Percentiles rank a stretch among this genome's conserved stretches.
These are phyloP conservation scores for Fistularia tabacaria DNA, from an alignment of 2,797 vertebrate genomes.

Conservation along the genomic window DNA sequence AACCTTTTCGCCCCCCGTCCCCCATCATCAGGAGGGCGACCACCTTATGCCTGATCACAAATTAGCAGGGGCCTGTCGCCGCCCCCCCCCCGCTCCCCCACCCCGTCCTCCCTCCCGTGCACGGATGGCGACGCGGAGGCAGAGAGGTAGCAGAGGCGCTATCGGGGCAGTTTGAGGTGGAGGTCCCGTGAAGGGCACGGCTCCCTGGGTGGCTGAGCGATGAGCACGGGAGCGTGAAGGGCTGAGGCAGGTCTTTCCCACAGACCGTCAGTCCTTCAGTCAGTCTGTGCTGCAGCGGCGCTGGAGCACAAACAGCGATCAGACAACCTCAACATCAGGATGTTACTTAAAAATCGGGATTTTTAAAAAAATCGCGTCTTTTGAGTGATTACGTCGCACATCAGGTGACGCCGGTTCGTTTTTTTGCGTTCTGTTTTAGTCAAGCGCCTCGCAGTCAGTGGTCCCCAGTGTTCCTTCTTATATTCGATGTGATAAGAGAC, in stretches of 20 bases:
- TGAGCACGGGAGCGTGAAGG: constrained; percentile 73
- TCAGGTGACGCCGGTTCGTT: constrained; percentile 18
- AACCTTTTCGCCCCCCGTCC: constrained; percentile 21
- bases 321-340: no score
- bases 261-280: constrained; percentile 51
- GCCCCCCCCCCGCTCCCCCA: constrained; percentile 7
- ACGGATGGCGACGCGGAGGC: constrained; percentile 36
- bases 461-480: constrained; percentile 47
- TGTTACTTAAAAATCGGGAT: no score
- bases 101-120: neutral
- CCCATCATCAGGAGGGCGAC: constrained; percentile 45
- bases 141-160: constrained; percentile 46
- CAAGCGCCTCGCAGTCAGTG: no score
- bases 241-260: constrained; percentile 67
- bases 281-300: constrained; percentile 33
- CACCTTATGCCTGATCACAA: constrained; percentile 65
- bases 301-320: constrained; percentile 9
- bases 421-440: constrained; percentile 46
- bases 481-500: constrained; percentile 63
- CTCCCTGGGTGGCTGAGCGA: constrained; percentile 71
- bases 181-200: constrained; percentile 72
- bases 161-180: constrained; percentile 57
- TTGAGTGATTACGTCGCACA: no score
- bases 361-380: no score
- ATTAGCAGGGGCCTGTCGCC: constrained; percentile 46